Percentiles rank a stretch among this genome's conserved stretches.
These are phyloP conservation scores for Eclectus roratus DNA, from an alignment of 2,113 vertebrate species.

Conservation along the genomic window DNA sequence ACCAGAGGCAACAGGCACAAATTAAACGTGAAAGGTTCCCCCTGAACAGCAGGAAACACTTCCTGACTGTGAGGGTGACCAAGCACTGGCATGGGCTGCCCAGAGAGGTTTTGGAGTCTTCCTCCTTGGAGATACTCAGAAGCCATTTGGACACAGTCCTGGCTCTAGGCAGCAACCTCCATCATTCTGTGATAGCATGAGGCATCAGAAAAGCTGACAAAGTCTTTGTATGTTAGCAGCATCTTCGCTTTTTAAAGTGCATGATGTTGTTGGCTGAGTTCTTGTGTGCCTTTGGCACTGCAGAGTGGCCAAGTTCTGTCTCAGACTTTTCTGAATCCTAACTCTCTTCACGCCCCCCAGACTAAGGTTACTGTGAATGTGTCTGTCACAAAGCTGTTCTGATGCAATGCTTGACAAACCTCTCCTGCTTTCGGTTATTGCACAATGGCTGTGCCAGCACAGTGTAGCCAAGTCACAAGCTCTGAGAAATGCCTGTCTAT, in stretches of 20 bases:
- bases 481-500: neutral
- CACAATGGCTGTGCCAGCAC: neutral
- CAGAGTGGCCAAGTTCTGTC: neutral
- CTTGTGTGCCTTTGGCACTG: neutral
- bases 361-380: neutral
- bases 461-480: neutral
- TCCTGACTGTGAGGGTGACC: neutral
- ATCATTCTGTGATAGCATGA: neutral
- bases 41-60: neutral
- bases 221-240: neutral
- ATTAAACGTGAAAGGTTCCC: neutral
- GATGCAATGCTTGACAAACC: neutral
- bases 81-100: neutral
- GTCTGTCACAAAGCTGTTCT: neutral
- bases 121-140: neutral
- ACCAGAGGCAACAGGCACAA: neutral
- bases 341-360: neutral
- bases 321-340: neutral
- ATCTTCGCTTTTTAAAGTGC: neutral
- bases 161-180: neutral
- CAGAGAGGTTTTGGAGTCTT: neutral
- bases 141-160: neutral
- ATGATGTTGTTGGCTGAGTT: neutral
- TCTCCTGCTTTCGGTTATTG: neutral
- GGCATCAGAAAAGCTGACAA: neutral